Conservation (phyloP, 2,113 vertebrate genomes). For the Poeciliopsis prolifica region DNA sequence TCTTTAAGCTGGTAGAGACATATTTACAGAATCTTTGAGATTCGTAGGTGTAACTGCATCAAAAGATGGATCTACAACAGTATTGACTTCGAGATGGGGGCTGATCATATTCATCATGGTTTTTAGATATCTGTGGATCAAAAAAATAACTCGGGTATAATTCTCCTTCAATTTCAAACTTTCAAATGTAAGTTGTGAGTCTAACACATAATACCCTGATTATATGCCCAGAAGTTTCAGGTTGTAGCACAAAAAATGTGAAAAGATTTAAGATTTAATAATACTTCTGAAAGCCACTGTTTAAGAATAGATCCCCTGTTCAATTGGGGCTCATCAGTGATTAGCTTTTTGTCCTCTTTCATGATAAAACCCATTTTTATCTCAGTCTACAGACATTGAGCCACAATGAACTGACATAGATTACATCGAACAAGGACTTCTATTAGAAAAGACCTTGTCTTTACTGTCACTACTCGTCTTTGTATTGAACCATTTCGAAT, state of each 20-base stretch:
- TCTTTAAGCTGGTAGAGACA: no score
- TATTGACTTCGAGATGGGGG: no score
- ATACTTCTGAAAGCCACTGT: neutral
- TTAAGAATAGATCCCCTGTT: neutral
- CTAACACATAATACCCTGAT: neutral
- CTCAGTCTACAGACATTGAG: slow-evolving; percentile 3
- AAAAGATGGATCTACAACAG: no score
- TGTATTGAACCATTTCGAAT: slow-evolving; percentile 55
- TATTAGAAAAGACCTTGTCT: slow-evolving; percentile 25
- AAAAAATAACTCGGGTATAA: neutral
- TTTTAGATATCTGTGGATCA: neutral
- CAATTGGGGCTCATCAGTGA: neutral
- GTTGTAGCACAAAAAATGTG: neutral
- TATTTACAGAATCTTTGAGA: no score
- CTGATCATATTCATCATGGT: neutral
- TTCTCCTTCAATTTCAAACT: neutral
- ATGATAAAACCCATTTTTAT: neutral
- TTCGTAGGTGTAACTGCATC: no score
- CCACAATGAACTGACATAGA: neutral
- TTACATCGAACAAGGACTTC: slow-evolving; percentile 20
- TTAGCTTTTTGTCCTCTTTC: neutral
- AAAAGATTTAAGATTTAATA: neutral
- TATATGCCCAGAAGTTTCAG: neutral
- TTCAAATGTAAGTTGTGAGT: neutral
- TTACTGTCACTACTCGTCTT: slow-evolving; percentile 33